phyloP scores from a whole-genome alignment of 2,113 vertebrate species.

The Tragelaphus imberbis region DNA sequence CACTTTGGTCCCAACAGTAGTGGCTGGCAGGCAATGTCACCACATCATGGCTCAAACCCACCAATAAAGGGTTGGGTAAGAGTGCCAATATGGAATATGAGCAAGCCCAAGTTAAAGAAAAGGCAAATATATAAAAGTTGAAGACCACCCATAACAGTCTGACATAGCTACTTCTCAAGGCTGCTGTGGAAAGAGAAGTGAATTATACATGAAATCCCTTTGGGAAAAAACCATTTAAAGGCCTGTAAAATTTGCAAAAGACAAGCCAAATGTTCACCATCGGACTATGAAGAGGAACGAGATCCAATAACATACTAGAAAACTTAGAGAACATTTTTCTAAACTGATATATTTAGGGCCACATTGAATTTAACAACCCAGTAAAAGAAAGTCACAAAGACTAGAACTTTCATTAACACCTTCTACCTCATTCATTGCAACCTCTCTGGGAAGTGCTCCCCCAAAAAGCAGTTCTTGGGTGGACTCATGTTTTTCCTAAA shows the following conservation, averaged over 20 bases:
- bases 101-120: conserved; percentile 35
- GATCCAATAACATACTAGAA: neutral
- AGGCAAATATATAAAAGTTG: conserved; percentile 50
- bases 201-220: conserved; percentile 13
- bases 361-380: neutral
- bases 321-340: neutral
- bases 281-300: neutral
- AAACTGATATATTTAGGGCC: neutral
- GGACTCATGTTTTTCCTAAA: neutral
- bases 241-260: conserved; percentile 41
- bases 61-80: neutral
- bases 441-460: neutral
- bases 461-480: neutral
- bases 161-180: conserved; percentile 12
- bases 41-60: neutral
- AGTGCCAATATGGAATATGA: neutral
- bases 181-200: conserved; percentile 36
- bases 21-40: neutral
- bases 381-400: conserved; percentile 6
- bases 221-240: conserved; percentile 40
- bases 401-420: neutral
- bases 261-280: conserved; percentile 9
- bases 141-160: conserved; percentile 38
- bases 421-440: neutral
- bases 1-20: neutral